Base-by-base conservation (phyloP, 2,113 vertebrate genomes). In the Chaetops frenatus region DNA sequence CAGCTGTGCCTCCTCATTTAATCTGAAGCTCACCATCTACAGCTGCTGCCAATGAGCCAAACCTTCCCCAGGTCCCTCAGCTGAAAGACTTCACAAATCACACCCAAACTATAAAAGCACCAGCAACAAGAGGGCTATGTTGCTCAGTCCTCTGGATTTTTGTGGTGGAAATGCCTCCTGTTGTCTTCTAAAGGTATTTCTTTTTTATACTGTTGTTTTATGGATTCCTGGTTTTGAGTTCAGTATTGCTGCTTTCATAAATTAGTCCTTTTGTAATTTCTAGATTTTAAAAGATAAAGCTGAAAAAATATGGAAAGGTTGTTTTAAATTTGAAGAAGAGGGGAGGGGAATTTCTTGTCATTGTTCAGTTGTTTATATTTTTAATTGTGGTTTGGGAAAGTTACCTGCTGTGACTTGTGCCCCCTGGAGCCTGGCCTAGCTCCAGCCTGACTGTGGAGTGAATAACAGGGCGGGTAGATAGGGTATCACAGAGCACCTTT, bases 51-150 rank as follows among this genome's bases (percentile, higher is more conserved):
- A 70, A 36, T 1, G 38, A 31, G 61, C 35, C 69, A 65, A 42
- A 28, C 14, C 14, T 12, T 61, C 36, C 13, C 12, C 6, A 3
- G 6, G 12, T 18, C 8, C 4, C 10, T 66, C 29, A 89, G 29
- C 50, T 78, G 50, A 6, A 36, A 33, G 22, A 11, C 10, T 42
- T 62, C 21, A 73, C 31, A 45, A 80, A 66, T 36, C 42, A 27
- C 17, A 70, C 15, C 18, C 19, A 11, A 44, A 21, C 8, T n/a
- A 12, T 2, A 33, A 53, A 60, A 72, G 33, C 23, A 17, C 5
- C 19, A 47, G 9, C 21, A 47, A 31, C 5, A 29, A 2, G 0
- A 1, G 0, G 1, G 1, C 0, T 0, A 0, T 21, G 3, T 0
- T 74, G 3, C 0, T 6, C 0, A 0, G 4, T 53, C 1, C 23